Evolutionary conservation across 2,888 invertebrate species (phyloP).

Genomic region (Neoaliturus tenellus): DNA sequence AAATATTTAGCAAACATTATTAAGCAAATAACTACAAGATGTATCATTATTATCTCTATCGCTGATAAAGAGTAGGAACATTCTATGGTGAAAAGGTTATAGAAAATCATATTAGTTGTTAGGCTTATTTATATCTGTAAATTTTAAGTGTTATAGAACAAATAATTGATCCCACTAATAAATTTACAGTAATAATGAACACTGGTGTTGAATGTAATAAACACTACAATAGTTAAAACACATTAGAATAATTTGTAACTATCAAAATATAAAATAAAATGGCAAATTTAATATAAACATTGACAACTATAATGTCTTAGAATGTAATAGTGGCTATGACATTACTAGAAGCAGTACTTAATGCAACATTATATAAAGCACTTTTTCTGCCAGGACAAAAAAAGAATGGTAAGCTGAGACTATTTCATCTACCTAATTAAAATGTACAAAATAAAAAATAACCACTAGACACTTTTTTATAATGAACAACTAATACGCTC

Average conservation of each 20-base stretch:
- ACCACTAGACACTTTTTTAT: background rate
- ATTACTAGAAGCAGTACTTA: background rate
- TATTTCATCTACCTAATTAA: background rate
- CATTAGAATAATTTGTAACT: background rate
- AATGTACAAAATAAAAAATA: background rate
- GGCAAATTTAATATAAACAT: background rate
- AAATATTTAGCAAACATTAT: too few species aligned
- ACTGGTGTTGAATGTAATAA: too few species aligned
- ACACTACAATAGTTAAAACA: background rate
- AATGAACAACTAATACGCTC: too few species aligned
- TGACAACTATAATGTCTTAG: background rate
- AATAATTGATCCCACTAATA: too few species aligned
- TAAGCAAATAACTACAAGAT: too few species aligned
- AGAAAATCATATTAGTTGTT: too few species aligned
- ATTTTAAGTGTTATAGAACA: too few species aligned
- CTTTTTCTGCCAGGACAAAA: background rate
- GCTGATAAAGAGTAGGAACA: too few species aligned
- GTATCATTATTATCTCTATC: too few species aligned
- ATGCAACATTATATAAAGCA: background rate
- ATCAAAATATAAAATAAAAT: background rate
- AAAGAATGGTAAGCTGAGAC: background rate
- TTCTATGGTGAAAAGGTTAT: too few species aligned
- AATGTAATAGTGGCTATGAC: background rate
- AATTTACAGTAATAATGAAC: too few species aligned
- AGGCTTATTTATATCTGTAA: too few species aligned